Percentiles rank a stretch among this genome's conserved stretches.
Conservation (phyloP, 1,140 invertebrate species). For the Saccostrea cuccullata region DNA sequence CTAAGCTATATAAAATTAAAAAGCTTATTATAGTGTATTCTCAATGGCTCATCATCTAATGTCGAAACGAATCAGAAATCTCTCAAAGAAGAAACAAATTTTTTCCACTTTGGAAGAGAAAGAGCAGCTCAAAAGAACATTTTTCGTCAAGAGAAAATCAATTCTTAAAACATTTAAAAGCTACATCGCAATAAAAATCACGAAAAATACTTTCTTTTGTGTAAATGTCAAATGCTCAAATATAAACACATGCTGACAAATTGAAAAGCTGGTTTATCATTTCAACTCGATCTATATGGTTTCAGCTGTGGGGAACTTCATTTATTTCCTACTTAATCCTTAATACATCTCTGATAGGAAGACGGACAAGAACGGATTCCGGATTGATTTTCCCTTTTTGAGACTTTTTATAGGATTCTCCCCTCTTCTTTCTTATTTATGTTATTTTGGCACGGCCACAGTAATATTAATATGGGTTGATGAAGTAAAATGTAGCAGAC, state of each 20-base stretch:
- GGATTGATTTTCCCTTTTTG: not conserved
- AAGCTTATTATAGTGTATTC: too few species aligned
- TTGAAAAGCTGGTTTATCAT: not conserved
- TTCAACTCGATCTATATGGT: not conserved
- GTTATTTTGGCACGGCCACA: not conserved
- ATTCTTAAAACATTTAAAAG: too few species aligned
- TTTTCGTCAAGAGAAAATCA: too few species aligned
- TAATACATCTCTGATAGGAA: not conserved
- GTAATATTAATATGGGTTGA: not conserved
- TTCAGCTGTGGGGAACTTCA: not conserved
- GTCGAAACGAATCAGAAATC: too few species aligned
- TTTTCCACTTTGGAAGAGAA: too few species aligned
- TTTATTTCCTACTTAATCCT: conserved; percentile 10
- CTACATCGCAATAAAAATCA: not conserved
- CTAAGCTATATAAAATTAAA: too few species aligned
- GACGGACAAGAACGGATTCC: not conserved
- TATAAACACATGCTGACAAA: not conserved
- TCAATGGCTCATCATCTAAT: too few species aligned
- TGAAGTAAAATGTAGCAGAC: not conserved
- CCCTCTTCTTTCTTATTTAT: not conserved
- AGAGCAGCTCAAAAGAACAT: too few species aligned
- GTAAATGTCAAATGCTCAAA: not conserved
- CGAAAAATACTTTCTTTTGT: not conserved
- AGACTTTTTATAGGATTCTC: not conserved
- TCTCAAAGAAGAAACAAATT: too few species aligned